Percentiles rank a stretch among this genome's conserved stretches.
phyloP scores from a whole-genome alignment of 2,113 vertebrate genomes.

The Atractosteus spatula region DNA sequence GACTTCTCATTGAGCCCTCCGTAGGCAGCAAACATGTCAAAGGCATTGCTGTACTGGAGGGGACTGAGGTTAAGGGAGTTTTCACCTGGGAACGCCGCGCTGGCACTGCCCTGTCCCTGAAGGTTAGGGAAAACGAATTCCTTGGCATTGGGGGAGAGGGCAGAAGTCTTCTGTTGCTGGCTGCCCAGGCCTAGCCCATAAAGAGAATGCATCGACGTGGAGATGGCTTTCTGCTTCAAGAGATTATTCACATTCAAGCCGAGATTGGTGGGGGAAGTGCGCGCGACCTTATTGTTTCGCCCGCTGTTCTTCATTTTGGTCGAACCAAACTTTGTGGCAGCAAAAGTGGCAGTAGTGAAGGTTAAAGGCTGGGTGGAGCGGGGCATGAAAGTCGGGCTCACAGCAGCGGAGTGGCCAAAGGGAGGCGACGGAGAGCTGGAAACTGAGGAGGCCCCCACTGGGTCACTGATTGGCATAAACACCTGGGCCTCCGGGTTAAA shows the following conservation, averaged over 20 bases:
- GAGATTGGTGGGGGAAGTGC: constrained; percentile 91
- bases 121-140: constrained; percentile 95
- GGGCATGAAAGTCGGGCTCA: constrained; percentile 97
- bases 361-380: constrained; percentile 95
- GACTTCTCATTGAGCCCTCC: constrained; percentile 97
- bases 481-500: constrained; percentile 99
- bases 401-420: constrained; percentile 90
- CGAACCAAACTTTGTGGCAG: constrained; percentile 98
- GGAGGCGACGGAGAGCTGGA: constrained; percentile 91
- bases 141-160: constrained; percentile 96
- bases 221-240: constrained; percentile 96
- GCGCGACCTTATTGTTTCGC: constrained; percentile 83
- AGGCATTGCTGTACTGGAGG: constrained; percentile 93
- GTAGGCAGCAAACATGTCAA: constrained; percentile 94
- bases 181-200: constrained; percentile 85
- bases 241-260: constrained; percentile 94
- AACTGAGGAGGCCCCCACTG: constrained; percentile 89
- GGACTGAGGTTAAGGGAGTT: constrained; percentile 82
- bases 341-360: constrained; percentile 98
- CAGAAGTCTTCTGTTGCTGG: constrained; percentile 89
- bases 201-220: constrained; percentile 95
- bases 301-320: constrained; percentile 98
- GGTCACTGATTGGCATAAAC: constrained; percentile 97
- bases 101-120: constrained; percentile 84
- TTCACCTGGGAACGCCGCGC: constrained; percentile 80